Conservation (phyloP, 2,888 invertebrate genomes). For the Gerris lacustris region DNA sequence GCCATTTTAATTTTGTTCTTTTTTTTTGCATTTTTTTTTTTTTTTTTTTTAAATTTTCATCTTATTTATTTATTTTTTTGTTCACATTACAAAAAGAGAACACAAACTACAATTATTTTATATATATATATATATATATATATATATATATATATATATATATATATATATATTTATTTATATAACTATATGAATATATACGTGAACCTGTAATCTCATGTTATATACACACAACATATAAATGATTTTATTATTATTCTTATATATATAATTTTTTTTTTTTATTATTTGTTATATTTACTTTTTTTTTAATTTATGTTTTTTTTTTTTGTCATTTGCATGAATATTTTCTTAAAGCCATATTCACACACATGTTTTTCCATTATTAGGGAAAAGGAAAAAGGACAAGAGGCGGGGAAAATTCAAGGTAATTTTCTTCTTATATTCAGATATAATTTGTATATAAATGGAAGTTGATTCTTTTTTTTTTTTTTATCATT, state of each 20-base stretch:
- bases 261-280: not conserved
- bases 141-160: slow-evolving; percentile 22
- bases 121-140: slow-evolving; percentile 22
- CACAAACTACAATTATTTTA: slow-evolving; percentile 28
- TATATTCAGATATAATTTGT: too few species aligned
- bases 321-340: not conserved
- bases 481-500: too few species aligned
- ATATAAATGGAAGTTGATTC: too few species aligned
- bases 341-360: not conserved
- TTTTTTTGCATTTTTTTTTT: slow-evolving; percentile 23
- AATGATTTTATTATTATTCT: slow-evolving; percentile 6
- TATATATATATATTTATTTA: slow-evolving; percentile 18
- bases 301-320: not conserved
- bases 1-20: slow-evolving; percentile 20
- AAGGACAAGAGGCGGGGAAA: not conserved
- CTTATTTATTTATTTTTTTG: slow-evolving; percentile 24
- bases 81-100: slow-evolving; percentile 31
- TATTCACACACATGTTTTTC: not conserved
- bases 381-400: not conserved
- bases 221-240: slow-evolving; percentile 14
- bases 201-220: slow-evolving; percentile 20
- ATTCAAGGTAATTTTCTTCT: too few species aligned
- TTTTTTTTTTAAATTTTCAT: slow-evolving; percentile 19
- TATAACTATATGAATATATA: slow-evolving; percentile 23
- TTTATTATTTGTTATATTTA: not conserved